phyloP scores from a whole-genome alignment of 2,888 invertebrate species.

The Lepidochitona cinerea region DNA sequence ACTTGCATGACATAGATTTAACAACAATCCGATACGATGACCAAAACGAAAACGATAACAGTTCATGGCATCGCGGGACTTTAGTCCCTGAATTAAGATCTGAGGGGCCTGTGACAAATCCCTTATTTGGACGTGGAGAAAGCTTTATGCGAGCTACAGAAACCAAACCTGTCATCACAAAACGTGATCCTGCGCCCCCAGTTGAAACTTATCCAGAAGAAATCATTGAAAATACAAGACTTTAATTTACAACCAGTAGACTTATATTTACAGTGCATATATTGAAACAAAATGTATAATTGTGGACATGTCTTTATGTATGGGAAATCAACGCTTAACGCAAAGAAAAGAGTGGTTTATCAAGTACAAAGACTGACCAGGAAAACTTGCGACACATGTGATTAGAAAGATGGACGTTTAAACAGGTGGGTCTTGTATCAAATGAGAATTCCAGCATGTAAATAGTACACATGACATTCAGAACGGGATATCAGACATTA shows the following conservation, averaged over 20 bases:
- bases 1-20: neutral
- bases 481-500: too few relatives aligned
- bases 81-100: conserved; percentile 18
- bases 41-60: conserved; percentile 30
- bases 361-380: neutral
- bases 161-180: neutral
- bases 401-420: too few relatives aligned
- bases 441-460: too few relatives aligned
- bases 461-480: too few relatives aligned
- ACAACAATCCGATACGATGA: neutral
- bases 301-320: too few relatives aligned
- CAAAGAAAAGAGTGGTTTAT: too few relatives aligned
- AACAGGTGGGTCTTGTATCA: too few relatives aligned
- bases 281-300: too few relatives aligned
- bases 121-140: conserved; percentile 6
- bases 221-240: conserved; percentile 44
- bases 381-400: too few relatives aligned
- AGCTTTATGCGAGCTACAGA: neutral
- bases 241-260: too few relatives aligned
- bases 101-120: conserved; percentile 10
- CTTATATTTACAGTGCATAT: too few relatives aligned
- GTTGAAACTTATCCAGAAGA: conserved; percentile 20
- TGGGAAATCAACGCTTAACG: too few relatives aligned
- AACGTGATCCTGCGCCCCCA: neutral
- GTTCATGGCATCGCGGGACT: conserved; percentile 42